Evolutionary conservation across 2,888 invertebrate species (phyloP).

Genomic region (Mythimna pallens): DNA sequence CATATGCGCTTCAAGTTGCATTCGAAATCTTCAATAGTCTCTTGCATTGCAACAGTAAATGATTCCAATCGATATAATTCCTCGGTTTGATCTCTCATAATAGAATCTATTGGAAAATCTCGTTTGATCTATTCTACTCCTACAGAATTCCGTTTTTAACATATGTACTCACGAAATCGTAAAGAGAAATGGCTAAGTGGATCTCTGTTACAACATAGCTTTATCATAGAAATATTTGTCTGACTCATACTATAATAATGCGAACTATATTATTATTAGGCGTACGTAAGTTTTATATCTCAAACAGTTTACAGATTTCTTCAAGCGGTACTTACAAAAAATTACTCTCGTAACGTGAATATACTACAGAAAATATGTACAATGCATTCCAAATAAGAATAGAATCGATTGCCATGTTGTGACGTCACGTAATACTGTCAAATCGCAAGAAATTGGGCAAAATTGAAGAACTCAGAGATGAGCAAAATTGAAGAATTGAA

Average conservation of each 20-base stretch:
- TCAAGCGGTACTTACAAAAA: slow-evolving; percentile 22
- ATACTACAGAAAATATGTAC: slow-evolving; percentile 26
- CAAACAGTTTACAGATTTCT: slow-evolving; percentile 38
- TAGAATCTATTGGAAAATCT: slow-evolving; percentile 15
- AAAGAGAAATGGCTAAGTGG: slow-evolving; percentile 7
- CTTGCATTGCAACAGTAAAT: slow-evolving; percentile 11
- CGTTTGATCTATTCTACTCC: background rate
- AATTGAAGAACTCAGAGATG: too few relatives aligned
- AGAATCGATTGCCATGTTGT: too few relatives aligned
- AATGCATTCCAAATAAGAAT: too few relatives aligned
- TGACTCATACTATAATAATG: slow-evolving; percentile 55
- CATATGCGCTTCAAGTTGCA: background rate
- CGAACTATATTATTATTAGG: slow-evolving; percentile 25
- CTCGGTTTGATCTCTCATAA: slow-evolving; percentile 13
- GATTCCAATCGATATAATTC: background rate
- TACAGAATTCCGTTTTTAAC: slow-evolving; percentile 2
- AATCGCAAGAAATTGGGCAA: too few relatives aligned
- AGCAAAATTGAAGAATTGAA: too few relatives aligned
- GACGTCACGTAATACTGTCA: too few relatives aligned
- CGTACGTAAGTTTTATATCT: slow-evolving; percentile 37
- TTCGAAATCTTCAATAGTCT: slow-evolving; percentile 8
- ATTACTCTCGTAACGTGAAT: slow-evolving; percentile 29
- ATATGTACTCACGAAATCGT: background rate
- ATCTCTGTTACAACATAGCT: slow-evolving; percentile 12
- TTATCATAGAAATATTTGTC: slow-evolving; percentile 23